Percentiles rank a stretch among this genome's conserved stretches.
Evolutionary conservation across 2,888 invertebrate genomes (phyloP).

Genomic region (Macropis europaea): DNA sequence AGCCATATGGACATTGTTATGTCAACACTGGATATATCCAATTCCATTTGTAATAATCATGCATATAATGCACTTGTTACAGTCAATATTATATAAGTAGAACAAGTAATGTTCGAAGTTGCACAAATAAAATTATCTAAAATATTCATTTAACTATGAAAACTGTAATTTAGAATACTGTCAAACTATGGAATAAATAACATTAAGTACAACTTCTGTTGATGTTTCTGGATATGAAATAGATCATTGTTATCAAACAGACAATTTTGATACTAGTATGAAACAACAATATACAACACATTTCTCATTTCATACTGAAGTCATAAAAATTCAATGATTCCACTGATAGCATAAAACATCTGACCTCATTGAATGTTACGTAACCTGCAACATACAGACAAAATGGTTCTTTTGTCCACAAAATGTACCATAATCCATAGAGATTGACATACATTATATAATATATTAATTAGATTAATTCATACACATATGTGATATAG

Average conservation of each 20-base stretch:
- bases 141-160: conserved; percentile 30
- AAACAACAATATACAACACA: conserved; percentile 35
- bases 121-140: conserved; percentile 45
- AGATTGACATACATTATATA: conserved; percentile 66
- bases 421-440: conserved; percentile 57
- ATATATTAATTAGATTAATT: conserved; percentile 72
- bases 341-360: conserved; percentile 70
- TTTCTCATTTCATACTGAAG: conserved; percentile 22
- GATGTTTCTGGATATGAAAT: not conserved
- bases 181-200: conserved; percentile 34
- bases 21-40: conserved; percentile 63
- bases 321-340: conserved; percentile 53
- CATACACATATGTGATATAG: conserved; percentile 63
- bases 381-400: conserved; percentile 59
- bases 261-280: conserved; percentile 16
- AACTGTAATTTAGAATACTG: conserved; percentile 23
- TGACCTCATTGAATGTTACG: conserved; percentile 57
- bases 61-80: conserved; percentile 9
- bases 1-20: conserved; percentile 60
- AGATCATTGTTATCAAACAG: conserved; percentile 15
- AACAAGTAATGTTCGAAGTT: conserved; percentile 39
- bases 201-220: conserved; percentile 45
- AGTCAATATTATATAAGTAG: conserved; percentile 28
- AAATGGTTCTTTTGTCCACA: conserved; percentile 59
- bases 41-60: conserved; percentile 37